These are phyloP conservation scores for Trileptium ribeirensis DNA, from an alignment of 2,888 invertebrate species.

Conservation along the genomic window DNA sequence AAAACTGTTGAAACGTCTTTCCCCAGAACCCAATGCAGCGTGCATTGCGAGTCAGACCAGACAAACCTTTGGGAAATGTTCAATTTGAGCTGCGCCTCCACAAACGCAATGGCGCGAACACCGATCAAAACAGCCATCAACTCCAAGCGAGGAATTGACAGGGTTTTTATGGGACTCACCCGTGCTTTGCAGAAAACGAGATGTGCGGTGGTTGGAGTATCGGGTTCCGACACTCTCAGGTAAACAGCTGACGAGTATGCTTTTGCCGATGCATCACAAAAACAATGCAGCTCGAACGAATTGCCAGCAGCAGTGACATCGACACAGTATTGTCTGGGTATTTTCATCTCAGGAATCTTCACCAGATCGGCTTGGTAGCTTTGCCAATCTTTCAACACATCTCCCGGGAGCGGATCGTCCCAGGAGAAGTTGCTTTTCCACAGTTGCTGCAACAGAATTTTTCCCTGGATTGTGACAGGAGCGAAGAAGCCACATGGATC, in stretches of 20 bases:
- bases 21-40: neutral
- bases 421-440: no score
- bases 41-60: neutral
- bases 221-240: no score
- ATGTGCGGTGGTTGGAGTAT: neutral
- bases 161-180: neutral
- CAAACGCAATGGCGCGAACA: neutral
- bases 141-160: neutral
- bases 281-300: slow-evolving; percentile 24
- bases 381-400: neutral
- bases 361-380: neutral
- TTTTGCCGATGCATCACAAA: slow-evolving; percentile 40
- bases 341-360: neutral
- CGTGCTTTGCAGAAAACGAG: no score
- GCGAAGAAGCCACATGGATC: no score
- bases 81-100: no score
- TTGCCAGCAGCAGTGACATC: neutral
- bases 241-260: no score
- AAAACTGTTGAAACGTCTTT: neutral
- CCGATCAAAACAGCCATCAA: neutral
- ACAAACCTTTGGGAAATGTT: no score
- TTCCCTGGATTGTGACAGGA: no score
- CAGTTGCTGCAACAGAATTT: no score
- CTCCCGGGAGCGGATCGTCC: slow-evolving; percentile 36
- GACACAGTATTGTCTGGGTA: neutral